A percentile compares a stretch with the other conserved stretches of the same genome.
These are phyloP conservation scores for Enteromius paludinosus DNA, from an alignment of 2,797 vertebrate species.

Conservation along the genomic window DNA sequence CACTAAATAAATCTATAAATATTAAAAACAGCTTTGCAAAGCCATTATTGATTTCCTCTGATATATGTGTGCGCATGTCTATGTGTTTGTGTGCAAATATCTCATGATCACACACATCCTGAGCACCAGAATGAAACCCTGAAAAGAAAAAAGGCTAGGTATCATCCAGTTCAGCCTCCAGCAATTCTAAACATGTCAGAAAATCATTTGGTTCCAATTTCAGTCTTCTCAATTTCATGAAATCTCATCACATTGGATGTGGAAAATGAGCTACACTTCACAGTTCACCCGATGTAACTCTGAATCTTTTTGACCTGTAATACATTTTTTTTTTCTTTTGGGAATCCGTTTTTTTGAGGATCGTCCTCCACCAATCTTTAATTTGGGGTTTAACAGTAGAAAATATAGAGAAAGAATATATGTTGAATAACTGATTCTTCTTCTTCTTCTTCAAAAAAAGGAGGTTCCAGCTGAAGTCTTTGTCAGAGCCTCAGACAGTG, in stretches of 20 bases:
- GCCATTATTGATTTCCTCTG: background rate
- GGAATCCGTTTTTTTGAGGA: background rate
- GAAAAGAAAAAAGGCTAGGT: conserved; percentile 10
- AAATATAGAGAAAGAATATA: background rate
- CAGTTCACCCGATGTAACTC: background rate
- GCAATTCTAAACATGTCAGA: conserved; percentile 36
- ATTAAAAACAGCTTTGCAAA: background rate
- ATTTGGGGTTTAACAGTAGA: background rate
- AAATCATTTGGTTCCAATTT: conserved; percentile 45
- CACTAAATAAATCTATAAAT: background rate
- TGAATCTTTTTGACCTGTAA: background rate
- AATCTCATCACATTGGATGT: conserved; percentile 21
- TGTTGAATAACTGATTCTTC: background rate
- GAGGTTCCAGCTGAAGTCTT: background rate
- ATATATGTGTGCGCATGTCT: background rate
- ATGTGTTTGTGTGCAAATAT: background rate
- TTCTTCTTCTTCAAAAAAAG: no score
- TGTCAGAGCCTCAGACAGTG: background rate
- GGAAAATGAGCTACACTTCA: conserved; percentile 12
- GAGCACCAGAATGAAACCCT: background rate
- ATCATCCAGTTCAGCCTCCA: background rate
- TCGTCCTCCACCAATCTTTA: background rate
- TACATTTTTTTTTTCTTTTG: background rate
- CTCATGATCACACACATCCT: background rate
- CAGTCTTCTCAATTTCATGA: conserved; percentile 25